Evolutionary conservation across 2,888 invertebrate genomes (phyloP), one percentile per base, ranked within the genome.

Genomic region (Pollenia angustigena): DNA sequence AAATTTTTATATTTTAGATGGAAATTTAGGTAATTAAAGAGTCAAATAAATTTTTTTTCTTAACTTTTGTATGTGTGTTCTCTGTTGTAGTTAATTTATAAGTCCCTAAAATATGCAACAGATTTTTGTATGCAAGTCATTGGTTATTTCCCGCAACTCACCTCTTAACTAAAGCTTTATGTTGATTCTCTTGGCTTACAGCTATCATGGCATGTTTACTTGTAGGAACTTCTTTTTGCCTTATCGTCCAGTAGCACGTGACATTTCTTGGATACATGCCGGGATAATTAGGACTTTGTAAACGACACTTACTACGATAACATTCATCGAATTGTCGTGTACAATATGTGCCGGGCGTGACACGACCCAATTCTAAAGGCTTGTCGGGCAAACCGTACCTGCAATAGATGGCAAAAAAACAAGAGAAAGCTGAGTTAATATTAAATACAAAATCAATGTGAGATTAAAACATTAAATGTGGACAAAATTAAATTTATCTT

Each of bases 131-230:
- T 32, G 32, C 6, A 32, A 32, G 6, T 32, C 32, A 32, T 4
- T 32, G 6, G 6, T 6, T 6, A 6, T 32, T 32, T 32, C 6
- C 6, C 32, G 32, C 32, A 32, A 90, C 90, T 91, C 87, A 93
- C 92, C 92, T 92, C 89, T 92, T 92, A 42, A 93, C 92, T 87
- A 93, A 89, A 64, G 92, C 91, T 90, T 93, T 94, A 94, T 95
- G 89, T 95, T 96, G 94, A 95, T 96, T 96, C 90, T 96, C 96
- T 92, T 97, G 97, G 72, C 96, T 95, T 84, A 98, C 96, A 18
- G 97, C 96, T 90, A 98, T 97, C 97, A 98, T 97, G 52, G 98
- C 97, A 93, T 97, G 97, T 92, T 97, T 97, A 93, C 97, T 97
- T 62, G 97, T 97, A 14, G 97, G 97, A 87, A 97, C 96, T 91